phyloP scores from a whole-genome alignment of 2,888 invertebrate genomes.

The Pasiphila rectangulata region DNA sequence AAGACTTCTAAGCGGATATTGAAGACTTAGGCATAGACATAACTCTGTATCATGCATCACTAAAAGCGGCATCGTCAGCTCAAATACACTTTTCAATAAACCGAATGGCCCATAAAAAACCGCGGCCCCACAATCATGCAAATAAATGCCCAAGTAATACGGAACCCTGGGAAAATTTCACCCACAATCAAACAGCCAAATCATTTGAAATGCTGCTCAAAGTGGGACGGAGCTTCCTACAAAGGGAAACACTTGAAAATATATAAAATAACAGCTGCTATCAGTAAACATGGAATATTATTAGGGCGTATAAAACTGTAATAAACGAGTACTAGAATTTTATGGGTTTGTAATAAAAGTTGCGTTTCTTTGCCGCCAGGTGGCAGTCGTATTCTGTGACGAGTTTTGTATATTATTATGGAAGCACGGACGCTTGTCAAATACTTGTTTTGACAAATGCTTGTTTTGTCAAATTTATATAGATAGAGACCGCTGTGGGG shows the following conservation, averaged over 20 bases:
- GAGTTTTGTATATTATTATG: neutral
- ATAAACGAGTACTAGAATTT: slow-evolving; percentile 56
- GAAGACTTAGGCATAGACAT: too few species aligned
- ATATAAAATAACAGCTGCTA: slow-evolving; percentile 56
- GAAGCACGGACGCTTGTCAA: too few species aligned
- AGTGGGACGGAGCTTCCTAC: slow-evolving; percentile 16
- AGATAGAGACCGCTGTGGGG: too few species aligned
- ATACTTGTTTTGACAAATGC: too few species aligned
- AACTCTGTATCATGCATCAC: too few species aligned
- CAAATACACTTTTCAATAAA: slow-evolving; percentile 16
- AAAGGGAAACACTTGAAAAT: slow-evolving; percentile 47
- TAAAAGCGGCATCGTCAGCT: neutral
- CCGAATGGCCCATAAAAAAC: slow-evolving; percentile 14
- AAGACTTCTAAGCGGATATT: too few species aligned
- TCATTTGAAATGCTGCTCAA: slow-evolving; percentile 24
- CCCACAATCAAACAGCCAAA: slow-evolving; percentile 20
- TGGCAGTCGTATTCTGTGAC: slow-evolving; percentile 37
- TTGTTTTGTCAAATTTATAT: too few species aligned
- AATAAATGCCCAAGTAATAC: slow-evolving; percentile 18
- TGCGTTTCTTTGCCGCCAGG: slow-evolving; percentile 10
- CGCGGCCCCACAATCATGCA: slow-evolving; percentile 20
- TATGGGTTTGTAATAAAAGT: slow-evolving; percentile 57
- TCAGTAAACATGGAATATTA: slow-evolving; percentile 58
- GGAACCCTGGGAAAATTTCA: slow-evolving; percentile 12
- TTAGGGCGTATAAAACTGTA: slow-evolving; percentile 51